Conservation (phyloP, 2,113 vertebrate genomes). For the Sinocyclocheilus maitianheensis region DNA sequence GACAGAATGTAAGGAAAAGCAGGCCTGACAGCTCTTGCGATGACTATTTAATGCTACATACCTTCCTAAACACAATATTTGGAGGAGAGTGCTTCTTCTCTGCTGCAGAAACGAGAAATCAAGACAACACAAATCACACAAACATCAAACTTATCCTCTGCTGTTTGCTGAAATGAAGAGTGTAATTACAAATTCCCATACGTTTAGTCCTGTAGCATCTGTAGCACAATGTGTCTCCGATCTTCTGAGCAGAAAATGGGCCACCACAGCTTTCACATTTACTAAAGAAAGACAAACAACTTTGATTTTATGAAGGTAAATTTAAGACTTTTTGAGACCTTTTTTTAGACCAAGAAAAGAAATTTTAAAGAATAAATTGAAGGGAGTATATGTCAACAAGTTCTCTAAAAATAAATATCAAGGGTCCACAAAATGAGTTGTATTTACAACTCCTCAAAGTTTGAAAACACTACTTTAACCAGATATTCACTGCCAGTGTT, state of each 20-base stretch:
- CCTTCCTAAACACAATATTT: slow-evolving; percentile 64
- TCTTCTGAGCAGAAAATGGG: slow-evolving; percentile 41
- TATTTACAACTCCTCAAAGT: too few relatives aligned
- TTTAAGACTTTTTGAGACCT: too few relatives aligned
- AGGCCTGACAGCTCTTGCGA: neutral
- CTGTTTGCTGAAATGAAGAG: neutral
- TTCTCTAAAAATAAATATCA: too few relatives aligned
- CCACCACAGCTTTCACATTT: slow-evolving; percentile 55
- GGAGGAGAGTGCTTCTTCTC: slow-evolving; percentile 39
- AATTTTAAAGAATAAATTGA: too few relatives aligned
- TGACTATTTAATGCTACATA: slow-evolving; percentile 24
- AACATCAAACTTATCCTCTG: neutral
- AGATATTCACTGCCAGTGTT: too few relatives aligned
- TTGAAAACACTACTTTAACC: too few relatives aligned
- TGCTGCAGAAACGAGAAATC: slow-evolving; percentile 35
- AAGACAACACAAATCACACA: neutral
- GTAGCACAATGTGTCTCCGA: slow-evolving; percentile 48
- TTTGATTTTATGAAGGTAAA: too few relatives aligned
- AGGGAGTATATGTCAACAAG: too few relatives aligned
- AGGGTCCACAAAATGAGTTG: too few relatives aligned
- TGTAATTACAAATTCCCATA: slow-evolving; percentile 40
- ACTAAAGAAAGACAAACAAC: slow-evolving; percentile 33
- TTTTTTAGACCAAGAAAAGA: too few relatives aligned
- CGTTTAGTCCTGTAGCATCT: slow-evolving; percentile 46
- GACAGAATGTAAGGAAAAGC: neutral